Evolutionary conservation across 1,140 invertebrate species (phyloP).

Genomic region (Xylocopa sonorina): DNA sequence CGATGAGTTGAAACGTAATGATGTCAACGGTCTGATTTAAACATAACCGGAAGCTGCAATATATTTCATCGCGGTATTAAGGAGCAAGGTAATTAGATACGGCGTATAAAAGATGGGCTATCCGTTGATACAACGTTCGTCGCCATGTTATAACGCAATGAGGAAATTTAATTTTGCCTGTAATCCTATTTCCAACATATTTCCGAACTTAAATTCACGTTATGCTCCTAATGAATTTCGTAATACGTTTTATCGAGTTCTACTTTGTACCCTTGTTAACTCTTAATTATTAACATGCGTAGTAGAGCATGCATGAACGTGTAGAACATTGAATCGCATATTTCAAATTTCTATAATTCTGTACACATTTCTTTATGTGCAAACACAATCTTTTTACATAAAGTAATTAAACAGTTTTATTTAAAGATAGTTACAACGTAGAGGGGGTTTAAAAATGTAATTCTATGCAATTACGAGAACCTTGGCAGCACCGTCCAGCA

Average conservation of each 20-base stretch:
- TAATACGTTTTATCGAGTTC: not conserved
- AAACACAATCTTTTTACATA: not conserved
- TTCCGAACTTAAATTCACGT: not conserved
- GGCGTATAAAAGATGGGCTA: not conserved
- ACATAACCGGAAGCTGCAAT: not conserved
- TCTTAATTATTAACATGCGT: not conserved
- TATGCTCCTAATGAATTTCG: not conserved
- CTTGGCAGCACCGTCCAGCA: not conserved
- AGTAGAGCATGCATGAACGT: not conserved
- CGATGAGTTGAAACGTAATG: not conserved
- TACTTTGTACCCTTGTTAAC: not conserved
- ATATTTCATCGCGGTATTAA: not conserved
- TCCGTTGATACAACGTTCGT: not conserved
- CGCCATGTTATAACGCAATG: not conserved
- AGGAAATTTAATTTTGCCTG: not conserved
- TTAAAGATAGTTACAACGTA: not conserved
- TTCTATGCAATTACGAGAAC: not conserved
- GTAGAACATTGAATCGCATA: not conserved
- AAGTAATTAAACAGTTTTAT: too few species aligned
- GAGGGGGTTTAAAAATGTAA: not conserved
- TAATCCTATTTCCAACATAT: not conserved
- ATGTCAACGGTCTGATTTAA: not conserved
- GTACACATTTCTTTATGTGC: too few species aligned
- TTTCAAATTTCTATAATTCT: not conserved
- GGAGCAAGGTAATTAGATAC: not conserved